These are phyloP conservation scores for Ganaspis sp. DNA, from an alignment of 1,140 invertebrate species.

Conservation along the genomic window DNA sequence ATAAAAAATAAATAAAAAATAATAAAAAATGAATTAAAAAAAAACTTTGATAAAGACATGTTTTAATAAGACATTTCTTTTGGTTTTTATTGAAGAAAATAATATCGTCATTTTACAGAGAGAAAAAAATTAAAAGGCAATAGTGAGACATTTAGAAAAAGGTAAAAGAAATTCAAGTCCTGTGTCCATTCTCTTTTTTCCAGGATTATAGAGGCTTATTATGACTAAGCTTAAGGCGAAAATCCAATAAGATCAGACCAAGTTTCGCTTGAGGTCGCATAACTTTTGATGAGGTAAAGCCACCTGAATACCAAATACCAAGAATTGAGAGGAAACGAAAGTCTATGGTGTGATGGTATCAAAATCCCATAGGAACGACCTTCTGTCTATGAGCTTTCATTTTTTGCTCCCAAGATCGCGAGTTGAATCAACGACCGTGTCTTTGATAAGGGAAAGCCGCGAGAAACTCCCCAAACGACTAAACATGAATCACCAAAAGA, in stretches of 20 bases:
- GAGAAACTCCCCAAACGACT: not conserved
- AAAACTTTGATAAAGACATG: no score
- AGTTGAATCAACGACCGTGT: not conserved
- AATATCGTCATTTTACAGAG: no score
- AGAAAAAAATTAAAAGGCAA: no score
- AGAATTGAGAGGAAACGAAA: constrained; percentile 19
- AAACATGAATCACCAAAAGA: not conserved
- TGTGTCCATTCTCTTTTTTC: constrained; percentile 5
- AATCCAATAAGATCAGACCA: constrained; percentile 67
- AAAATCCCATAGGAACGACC: not conserved
- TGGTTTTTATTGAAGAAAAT: no score
- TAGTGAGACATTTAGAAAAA: no score
- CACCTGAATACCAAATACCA: constrained; percentile 65
- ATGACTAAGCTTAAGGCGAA: constrained; percentile 51
- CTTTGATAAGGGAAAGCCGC: constrained; percentile 1
- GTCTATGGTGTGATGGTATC: not conserved
- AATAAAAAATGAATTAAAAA: no score
- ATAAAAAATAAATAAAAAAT: no score
- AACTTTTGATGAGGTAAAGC: constrained; percentile 66
- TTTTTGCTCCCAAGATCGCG: not conserved
- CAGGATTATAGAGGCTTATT: constrained; percentile 50
- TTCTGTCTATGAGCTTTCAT: not conserved
- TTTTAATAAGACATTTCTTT: no score
- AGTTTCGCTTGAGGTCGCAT: constrained; percentile 58
- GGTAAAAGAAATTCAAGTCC: no score